Conservation (phyloP, 1,140 invertebrate genomes). For the Eriosoma lanigerum region DNA sequence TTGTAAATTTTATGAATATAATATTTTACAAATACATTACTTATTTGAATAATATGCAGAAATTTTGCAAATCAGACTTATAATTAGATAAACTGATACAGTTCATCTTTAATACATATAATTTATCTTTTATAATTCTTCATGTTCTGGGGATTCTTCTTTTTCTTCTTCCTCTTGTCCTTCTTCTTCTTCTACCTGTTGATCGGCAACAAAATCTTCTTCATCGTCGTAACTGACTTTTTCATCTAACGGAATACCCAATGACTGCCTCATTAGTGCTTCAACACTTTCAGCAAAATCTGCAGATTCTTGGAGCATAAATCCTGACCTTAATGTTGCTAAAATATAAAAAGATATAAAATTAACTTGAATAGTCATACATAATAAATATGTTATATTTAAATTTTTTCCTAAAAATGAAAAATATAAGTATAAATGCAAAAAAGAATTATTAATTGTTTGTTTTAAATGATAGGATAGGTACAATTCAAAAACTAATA, state of each 20-base stretch:
- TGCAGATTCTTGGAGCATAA: constrained; percentile 80
- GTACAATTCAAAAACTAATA: neutral
- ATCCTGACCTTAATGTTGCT: constrained; percentile 90
- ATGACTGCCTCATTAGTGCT: constrained; percentile 75
- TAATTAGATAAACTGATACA: constrained; percentile 47
- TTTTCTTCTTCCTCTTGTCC: constrained; percentile 34
- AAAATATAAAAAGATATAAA: constrained; percentile 58
- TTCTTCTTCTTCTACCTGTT: constrained; percentile 30
- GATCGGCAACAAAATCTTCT: constrained; percentile 21
- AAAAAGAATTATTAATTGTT: neutral
- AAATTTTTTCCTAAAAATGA: too few relatives aligned
- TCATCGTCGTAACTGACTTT: constrained; percentile 59
- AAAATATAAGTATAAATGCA: too few relatives aligned
- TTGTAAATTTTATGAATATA: constrained; percentile 18
- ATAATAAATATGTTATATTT: constrained; percentile 20
- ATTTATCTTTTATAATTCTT: constrained; percentile 38
- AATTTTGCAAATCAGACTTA: constrained; percentile 45
- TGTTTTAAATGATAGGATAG: neutral
- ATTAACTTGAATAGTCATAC: too few relatives aligned
- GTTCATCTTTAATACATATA: constrained; percentile 24
- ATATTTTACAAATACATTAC: constrained; percentile 23
- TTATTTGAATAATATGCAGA: constrained; percentile 33
- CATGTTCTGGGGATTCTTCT: constrained; percentile 36
- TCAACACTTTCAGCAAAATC: constrained; percentile 87
- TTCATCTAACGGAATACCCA: constrained; percentile 82